These are phyloP conservation scores for Ibycter americanus DNA, from an alignment of 2,797 vertebrate genomes.

Conservation along the genomic window DNA sequence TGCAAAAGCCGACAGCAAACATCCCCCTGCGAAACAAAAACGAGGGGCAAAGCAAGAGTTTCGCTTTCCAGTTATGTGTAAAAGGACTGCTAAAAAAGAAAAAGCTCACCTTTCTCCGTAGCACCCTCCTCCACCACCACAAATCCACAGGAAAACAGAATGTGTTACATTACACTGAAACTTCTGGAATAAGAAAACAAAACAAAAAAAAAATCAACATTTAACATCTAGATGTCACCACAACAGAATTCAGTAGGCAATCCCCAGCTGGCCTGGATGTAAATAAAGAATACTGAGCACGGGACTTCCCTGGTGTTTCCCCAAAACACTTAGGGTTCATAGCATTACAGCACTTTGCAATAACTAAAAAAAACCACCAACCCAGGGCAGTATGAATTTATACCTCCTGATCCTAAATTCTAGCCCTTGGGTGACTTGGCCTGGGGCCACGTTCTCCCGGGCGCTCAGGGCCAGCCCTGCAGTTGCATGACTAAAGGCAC, in stretches of 20 bases:
- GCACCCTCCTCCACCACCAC: rapidly evolving
- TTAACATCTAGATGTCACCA: not conserved
- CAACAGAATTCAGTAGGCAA: not conserved
- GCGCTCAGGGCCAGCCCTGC: not conserved
- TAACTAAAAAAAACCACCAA: not conserved
- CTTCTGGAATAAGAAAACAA: not conserved
- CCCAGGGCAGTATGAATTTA: not conserved
- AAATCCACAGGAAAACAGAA: not conserved
- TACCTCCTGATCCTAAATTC: not conserved
- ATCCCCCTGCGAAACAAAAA: not conserved
- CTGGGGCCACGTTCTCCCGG: not conserved
- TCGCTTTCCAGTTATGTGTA: not conserved
- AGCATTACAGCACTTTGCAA: not conserved
- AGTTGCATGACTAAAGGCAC: conserved; percentile 5
- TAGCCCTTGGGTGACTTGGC: not conserved
- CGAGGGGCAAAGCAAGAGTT: not conserved
- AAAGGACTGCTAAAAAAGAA: not conserved
- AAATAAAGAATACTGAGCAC: not conserved
- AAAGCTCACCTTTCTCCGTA: not conserved
- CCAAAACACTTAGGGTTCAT: not conserved
- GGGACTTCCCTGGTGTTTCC: not conserved
- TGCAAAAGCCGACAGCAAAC: not conserved
- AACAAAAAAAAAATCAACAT: not conserved
- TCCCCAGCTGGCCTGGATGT: not conserved
- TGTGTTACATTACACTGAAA: not conserved